Base-by-base conservation (phyloP, 1,140 invertebrate genomes). In the Leucophenga varia region DNA sequence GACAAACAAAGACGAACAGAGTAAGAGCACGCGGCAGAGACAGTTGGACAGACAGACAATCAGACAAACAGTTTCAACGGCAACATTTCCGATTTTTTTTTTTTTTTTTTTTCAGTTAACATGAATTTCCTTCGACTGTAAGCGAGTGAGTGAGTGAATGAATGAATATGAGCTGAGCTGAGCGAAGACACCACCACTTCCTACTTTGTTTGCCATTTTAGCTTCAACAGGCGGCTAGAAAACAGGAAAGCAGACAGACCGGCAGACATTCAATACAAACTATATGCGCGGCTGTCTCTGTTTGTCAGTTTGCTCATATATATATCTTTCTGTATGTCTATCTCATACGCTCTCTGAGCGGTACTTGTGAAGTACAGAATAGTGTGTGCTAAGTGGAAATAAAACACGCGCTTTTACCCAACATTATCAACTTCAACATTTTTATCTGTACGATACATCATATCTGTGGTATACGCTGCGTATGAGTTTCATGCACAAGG, bases 331-430 rank as follows among this genome's bases (percentile, higher is more conserved):
- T 14, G 45, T 44, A 38, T 47, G 38, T 19, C 13, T 41, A 44
- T 13, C 32, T 43, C 28, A n/a, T n/a, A 4, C 31, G 31, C 31
- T 34, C 13, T 34, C n/a, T n/a, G n/a, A n/a, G n/a, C n/a, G n/a
- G n/a, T n/a, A n/a, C n/a, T n/a, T n/a, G n/a, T n/a, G n/a, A n/a
- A n/a, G n/a, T n/a, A n/a, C 22, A 10, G 5, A 5, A 25, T 25
- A 48, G 41, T 54, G 59, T 37, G 59, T 67, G 59, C 63, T 67
- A 67, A 67, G 63, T 67, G 63, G 64, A 67, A 67, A 67, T 67
- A 67, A 67, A 67, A 68, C 63, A 67, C 63, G 63, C 63, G 63
- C 59, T 63, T 68, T 67, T 55, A n/a, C n/a, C n/a, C n/a, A n/a
- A n/a, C n/a, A n/a, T n/a, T n/a, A n/a, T n/a, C n/a, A n/a, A n/a